Evolutionary conservation across 30 jellyfish, hydroid and myxozoan species (phyloP).

Genomic region (Hydractinia symbiolongicarpus): DNA sequence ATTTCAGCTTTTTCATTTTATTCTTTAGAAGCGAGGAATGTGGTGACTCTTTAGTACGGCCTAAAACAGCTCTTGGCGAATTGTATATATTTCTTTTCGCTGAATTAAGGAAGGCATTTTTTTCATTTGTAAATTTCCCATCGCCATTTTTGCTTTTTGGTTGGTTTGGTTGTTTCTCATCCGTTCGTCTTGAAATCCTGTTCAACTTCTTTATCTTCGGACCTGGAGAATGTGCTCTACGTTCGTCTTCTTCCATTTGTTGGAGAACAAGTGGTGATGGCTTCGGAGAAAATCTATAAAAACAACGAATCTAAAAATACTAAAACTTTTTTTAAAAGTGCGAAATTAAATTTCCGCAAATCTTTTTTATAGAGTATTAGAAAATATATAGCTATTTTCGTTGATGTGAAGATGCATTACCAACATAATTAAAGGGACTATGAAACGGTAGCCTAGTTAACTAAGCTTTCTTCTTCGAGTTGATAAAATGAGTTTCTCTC

Average conservation of each 20-base stretch:
- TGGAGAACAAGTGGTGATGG: constrained; percentile 26
- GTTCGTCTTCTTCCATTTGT: constrained; percentile 13
- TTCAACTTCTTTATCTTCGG: background rate
- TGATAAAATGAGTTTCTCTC: too few relatives aligned
- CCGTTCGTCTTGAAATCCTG: background rate
- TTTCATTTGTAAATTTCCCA: too few relatives aligned
- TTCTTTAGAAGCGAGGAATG: constrained; percentile 44
- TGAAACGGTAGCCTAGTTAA: too few relatives aligned
- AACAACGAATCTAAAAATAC: background rate
- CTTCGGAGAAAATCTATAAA: constrained; percentile 33
- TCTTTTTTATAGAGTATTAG: too few relatives aligned
- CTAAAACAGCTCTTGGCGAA: background rate
- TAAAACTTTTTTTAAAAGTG: too few relatives aligned
- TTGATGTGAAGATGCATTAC: too few relatives aligned
- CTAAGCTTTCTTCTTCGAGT: too few relatives aligned
- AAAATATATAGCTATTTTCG: too few relatives aligned
- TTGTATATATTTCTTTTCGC: constrained; percentile 4
- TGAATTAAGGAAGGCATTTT: too few relatives aligned
- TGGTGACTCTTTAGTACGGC: background rate
- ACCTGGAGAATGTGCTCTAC: background rate
- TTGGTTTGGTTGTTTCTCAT: constrained; percentile 8
- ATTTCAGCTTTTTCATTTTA: constrained; percentile 52
- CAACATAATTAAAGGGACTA: too few relatives aligned
- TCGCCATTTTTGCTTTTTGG: background rate
- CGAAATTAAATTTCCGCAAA: too few relatives aligned